Percentiles rank a stretch among this genome's conserved stretches.
Conservation (phyloP, 1,140 invertebrate genomes). For the Brachionus rotundiformis region DNA sequence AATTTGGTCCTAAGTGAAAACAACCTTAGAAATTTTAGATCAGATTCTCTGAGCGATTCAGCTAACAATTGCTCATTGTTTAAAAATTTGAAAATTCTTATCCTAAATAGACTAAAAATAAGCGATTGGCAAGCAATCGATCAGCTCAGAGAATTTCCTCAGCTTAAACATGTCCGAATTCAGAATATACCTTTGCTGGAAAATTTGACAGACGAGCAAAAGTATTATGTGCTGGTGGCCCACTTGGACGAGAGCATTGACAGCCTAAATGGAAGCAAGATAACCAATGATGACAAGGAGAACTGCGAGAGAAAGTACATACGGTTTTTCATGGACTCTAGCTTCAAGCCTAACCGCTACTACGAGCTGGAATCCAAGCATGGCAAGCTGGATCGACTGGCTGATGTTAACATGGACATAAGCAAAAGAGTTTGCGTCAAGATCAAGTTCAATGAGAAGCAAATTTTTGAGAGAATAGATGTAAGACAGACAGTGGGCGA, state of each 20-base stretch:
- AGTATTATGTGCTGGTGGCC: conserved; percentile 79
- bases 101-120: conserved; percentile 79
- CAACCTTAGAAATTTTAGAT: conserved; percentile 78
- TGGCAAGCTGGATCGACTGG: conserved; percentile 81
- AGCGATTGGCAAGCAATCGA: conserved; percentile 84
- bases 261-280: conserved; percentile 82
- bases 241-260: conserved; percentile 79
- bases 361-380: conserved; percentile 77
- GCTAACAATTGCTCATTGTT: conserved; percentile 60
- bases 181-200: conserved; percentile 68
- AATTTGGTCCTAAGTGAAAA: conserved; percentile 82
- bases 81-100: conserved; percentile 74
- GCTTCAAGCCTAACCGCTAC: conserved; percentile 67
- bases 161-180: conserved; percentile 77
- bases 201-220: conserved; percentile 75
- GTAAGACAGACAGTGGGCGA: conserved; percentile 63
- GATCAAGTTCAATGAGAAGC: conserved; percentile 75
- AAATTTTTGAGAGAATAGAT: conserved; percentile 67
- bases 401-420: conserved; percentile 79
- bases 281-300: conserved; percentile 78
- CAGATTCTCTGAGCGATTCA: not conserved
- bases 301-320: conserved; percentile 88
- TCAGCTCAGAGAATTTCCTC: conserved; percentile 76
- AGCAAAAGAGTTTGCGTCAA: conserved; percentile 81
- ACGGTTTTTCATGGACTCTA: conserved; percentile 78